Evolutionary conservation across 2,888 invertebrate genomes (phyloP).

Genomic region (Apodemia duryi): DNA sequence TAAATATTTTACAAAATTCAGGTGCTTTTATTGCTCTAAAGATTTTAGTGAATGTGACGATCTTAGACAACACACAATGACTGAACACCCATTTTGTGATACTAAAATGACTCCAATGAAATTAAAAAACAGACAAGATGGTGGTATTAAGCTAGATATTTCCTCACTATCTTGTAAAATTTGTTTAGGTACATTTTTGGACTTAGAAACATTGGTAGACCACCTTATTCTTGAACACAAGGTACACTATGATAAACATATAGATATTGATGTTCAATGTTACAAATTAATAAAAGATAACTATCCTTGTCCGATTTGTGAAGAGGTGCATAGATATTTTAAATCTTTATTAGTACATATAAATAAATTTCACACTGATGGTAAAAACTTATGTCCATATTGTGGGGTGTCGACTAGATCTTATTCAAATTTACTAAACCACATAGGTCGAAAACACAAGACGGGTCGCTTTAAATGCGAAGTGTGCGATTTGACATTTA

Average conservation of each 20-base stretch:
- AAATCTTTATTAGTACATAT: constrained; percentile 51
- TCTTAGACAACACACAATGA: constrained; percentile 51
- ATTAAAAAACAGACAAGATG: constrained; percentile 50
- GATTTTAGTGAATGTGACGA: constrained; percentile 53
- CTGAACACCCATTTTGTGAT: constrained; percentile 56
- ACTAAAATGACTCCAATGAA: constrained; percentile 50
- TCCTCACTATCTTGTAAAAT: constrained; percentile 51
- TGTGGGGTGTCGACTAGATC: constrained; percentile 55
- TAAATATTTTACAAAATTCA: constrained; percentile 55
- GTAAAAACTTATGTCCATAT: constrained; percentile 53
- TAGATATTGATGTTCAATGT: constrained; percentile 44
- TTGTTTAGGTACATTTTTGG: constrained; percentile 42
- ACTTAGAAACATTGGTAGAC: constrained; percentile 42
- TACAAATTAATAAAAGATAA: constrained; percentile 50
- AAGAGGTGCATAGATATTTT: constrained; percentile 48
- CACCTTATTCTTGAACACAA: constrained; percentile 49
- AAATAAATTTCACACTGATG: constrained; percentile 48
- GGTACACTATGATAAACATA: constrained; percentile 41
- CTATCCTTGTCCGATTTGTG: constrained; percentile 54
- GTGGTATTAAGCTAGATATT: constrained; percentile 57
- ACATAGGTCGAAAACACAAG: constrained; percentile 47
- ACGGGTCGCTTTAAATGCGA: constrained; percentile 43
- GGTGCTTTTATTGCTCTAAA: constrained; percentile 63
- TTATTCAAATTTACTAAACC: constrained; percentile 52
- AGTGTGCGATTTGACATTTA: constrained; percentile 44